Conservation (phyloP, 2,113 vertebrate species). For the Eulemur macaco region DNA sequence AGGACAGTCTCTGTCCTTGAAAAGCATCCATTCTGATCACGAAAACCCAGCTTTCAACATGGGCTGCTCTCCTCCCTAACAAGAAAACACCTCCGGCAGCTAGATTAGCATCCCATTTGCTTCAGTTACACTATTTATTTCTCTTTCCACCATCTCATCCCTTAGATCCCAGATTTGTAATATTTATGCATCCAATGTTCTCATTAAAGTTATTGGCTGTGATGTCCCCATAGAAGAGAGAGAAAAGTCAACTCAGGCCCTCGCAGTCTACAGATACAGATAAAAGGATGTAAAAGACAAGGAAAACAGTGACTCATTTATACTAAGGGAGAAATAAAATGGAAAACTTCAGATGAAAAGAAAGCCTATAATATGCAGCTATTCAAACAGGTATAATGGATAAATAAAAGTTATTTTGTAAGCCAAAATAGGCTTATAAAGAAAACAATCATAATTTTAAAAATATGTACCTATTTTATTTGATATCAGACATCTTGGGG, state of each 20-base stretch:
- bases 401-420: slow-evolving; percentile 66
- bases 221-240: slow-evolving; percentile 16
- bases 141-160: neutral
- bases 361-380: slow-evolving; percentile 40
- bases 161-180: slow-evolving; percentile 63
- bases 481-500: slow-evolving; percentile 50
- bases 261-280: slow-evolving; percentile 56
- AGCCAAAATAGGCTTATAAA: slow-evolving; percentile 56
- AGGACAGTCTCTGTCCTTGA: slow-evolving; percentile 18
- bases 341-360: slow-evolving; percentile 47
- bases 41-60: neutral
- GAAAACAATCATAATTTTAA: slow-evolving; percentile 47
- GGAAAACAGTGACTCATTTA: slow-evolving; percentile 45
- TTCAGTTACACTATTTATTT: slow-evolving; percentile 42
- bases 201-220: slow-evolving; percentile 67
- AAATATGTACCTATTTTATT: slow-evolving; percentile 58
- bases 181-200: slow-evolving; percentile 71
- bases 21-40: slow-evolving; percentile 17
- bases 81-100: neutral
- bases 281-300: slow-evolving; percentile 51
- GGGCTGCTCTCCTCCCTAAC: neutral
- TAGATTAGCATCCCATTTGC: neutral
- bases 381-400: slow-evolving; percentile 30
- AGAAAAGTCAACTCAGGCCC: slow-evolving; percentile 36
- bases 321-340: slow-evolving; percentile 75